Conservation (phyloP, 2,113 vertebrate species). For the Megaleporinus macrocephalus region DNA sequence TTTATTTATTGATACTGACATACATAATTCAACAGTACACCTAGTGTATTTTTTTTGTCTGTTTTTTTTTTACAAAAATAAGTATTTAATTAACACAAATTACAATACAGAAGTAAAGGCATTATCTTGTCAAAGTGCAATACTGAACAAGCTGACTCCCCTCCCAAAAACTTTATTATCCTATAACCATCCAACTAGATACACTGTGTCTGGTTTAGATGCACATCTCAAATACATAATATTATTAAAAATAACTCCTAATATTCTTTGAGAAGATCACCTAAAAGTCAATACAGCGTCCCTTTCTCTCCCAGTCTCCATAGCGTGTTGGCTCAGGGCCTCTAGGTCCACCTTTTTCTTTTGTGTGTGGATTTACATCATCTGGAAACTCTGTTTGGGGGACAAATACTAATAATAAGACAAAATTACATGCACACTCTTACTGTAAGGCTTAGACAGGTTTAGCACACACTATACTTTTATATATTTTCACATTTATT, state of each 20-base stretch:
- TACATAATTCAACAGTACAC: too few species aligned
- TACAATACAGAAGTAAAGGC: not conserved
- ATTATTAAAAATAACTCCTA: not conserved
- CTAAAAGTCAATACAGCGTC: conserved; percentile 97
- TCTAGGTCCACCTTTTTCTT: conserved; percentile 91
- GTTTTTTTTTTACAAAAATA: too few species aligned
- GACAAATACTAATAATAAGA: not conserved
- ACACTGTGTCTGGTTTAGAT: not conserved
- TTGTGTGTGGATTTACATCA: conserved; percentile 90
- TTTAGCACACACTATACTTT: too few species aligned
- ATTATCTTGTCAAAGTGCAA: not conserved
- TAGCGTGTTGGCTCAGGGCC: conserved; percentile 97
- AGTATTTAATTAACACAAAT: too few species aligned
- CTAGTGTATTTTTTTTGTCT: too few species aligned
- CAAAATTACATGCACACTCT: too few species aligned
- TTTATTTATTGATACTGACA: too few species aligned
- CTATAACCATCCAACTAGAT: not conserved
- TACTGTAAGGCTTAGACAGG: too few species aligned
- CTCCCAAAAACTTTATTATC: not conserved
- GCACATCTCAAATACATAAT: not conserved
- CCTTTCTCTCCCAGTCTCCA: conserved; percentile 97
- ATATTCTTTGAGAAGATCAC: not conserved
- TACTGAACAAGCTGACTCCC: not conserved
- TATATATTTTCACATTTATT: too few species aligned
- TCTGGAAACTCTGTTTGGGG: conserved; percentile 83